Percentiles rank a stretch among this genome's conserved stretches.
These are phyloP conservation scores for Caenorhabditis becei DNA, from an alignment of 2,888 invertebrate species.

Conservation along the genomic window DNA sequence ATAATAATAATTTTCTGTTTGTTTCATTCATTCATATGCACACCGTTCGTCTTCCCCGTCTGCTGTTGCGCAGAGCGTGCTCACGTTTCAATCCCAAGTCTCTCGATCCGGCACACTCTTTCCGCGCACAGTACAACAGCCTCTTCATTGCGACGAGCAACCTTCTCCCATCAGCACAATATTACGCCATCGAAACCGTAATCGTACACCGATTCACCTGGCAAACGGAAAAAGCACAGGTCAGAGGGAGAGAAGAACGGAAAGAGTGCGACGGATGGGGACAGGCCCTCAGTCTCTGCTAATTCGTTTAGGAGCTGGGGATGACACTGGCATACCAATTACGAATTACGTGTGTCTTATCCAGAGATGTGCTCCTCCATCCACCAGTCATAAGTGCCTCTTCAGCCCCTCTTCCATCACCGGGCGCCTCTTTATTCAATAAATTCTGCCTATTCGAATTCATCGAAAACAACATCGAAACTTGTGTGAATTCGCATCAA, in stretches of 20 bases:
- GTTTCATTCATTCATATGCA: constrained; percentile 60
- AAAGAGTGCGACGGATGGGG: not conserved
- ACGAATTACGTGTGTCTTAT: constrained; percentile 60
- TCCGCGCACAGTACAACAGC: constrained; percentile 47
- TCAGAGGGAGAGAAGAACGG: not conserved
- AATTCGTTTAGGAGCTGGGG: constrained; percentile 56
- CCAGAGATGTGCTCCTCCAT: constrained; percentile 53
- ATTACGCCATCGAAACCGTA: constrained; percentile 54
- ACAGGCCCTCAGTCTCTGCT: constrained; percentile 42
- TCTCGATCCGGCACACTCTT: constrained; percentile 14
- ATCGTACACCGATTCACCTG: constrained; percentile 47
- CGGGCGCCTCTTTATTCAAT: constrained; percentile 61
- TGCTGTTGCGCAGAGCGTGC: constrained; percentile 57
- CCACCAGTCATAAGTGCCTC: constrained; percentile 57
- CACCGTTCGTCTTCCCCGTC: constrained; percentile 43
- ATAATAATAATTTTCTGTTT: constrained; percentile 52
- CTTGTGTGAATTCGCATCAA: constrained; percentile 47
- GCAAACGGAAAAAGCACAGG: constrained; percentile 23
- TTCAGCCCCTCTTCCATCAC: constrained; percentile 54
- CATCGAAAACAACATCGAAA: constrained; percentile 54
- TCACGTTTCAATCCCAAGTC: constrained; percentile 55
- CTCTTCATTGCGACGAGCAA: constrained; percentile 54
- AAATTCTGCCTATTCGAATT: constrained; percentile 46
- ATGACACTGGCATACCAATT: constrained; percentile 60
- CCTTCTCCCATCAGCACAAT: constrained; percentile 19